A percentile compares a stretch with the other conserved stretches of the same genome.
Conservation (phyloP, 2,888 invertebrate species). For the Caenorhabditis becei region DNA sequence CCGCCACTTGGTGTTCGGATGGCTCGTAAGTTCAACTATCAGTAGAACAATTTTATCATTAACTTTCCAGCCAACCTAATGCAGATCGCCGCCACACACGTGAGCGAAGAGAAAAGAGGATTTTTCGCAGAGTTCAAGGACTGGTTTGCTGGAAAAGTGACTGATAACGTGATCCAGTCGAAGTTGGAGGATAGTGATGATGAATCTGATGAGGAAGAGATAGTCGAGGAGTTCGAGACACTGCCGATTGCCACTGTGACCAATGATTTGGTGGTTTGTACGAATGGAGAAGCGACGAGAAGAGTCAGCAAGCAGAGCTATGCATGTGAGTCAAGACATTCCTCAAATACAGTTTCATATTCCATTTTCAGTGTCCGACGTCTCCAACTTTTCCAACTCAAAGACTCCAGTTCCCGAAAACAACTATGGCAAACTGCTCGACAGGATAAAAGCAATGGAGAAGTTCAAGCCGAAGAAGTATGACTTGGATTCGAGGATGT, state of each 20-base stretch:
- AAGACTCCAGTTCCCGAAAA: conserved; percentile 16
- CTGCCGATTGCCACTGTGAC: conserved; percentile 44
- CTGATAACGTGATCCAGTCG: conserved; percentile 69
- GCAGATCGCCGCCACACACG: conserved; percentile 47
- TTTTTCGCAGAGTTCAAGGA: conserved; percentile 67
- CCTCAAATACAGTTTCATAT: not conserved
- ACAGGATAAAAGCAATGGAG: conserved; percentile 69
- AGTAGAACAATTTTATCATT: too few species aligned
- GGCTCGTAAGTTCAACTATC: conserved; percentile 61
- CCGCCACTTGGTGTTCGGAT: conserved; percentile 77
- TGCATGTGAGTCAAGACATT: conserved; percentile 40
- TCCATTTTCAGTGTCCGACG: conserved; percentile 21
- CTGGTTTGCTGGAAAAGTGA: conserved; percentile 70
- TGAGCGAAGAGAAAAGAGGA: conserved; percentile 51
- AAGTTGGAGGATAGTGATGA: conserved; percentile 64
- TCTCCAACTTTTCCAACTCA: conserved; percentile 32
- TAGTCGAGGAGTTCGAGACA: conserved; percentile 33
- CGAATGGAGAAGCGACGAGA: conserved; percentile 41
- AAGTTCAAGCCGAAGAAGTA: conserved; percentile 60
- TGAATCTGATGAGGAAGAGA: conserved; percentile 60
- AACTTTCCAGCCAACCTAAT: conserved; percentile 37
- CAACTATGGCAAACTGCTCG: conserved; percentile 63
- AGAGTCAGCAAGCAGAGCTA: conserved; percentile 51
- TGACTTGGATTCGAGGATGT: conserved; percentile 68
- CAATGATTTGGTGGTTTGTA: conserved; percentile 45